Conservation (phyloP, 2,888 invertebrate genomes). For the Deroplatys truncata region DNA sequence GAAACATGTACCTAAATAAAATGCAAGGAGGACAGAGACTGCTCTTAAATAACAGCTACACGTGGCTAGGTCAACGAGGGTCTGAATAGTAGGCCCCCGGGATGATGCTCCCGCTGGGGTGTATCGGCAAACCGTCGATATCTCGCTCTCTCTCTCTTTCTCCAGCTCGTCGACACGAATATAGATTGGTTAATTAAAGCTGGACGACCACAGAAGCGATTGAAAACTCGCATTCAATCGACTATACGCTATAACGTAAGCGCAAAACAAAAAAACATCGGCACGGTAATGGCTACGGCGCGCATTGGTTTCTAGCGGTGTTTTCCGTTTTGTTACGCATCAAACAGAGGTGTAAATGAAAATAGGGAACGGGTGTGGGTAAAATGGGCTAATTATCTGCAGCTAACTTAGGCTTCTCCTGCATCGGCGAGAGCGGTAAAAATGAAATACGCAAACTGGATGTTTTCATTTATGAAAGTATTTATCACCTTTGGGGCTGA, state of each 20-base stretch:
- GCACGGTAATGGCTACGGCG: background rate
- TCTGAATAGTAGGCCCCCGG: background rate
- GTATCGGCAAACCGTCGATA: background rate
- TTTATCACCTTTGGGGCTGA: background rate
- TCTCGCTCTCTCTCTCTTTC: background rate
- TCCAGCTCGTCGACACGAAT: background rate
- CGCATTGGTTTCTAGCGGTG: background rate
- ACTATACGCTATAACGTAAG: background rate
- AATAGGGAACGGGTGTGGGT: background rate
- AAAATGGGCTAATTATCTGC: background rate
- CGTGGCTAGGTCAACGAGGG: background rate
- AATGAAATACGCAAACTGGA: background rate
- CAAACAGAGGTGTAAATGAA: background rate
- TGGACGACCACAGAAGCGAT: background rate
- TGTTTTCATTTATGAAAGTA: background rate
- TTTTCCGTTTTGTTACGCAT: background rate
- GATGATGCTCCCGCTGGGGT: background rate
- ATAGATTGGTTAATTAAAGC: constrained; percentile 24
- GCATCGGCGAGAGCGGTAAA: too few species aligned
- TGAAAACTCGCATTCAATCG: constrained; percentile 1
- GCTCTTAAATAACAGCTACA: background rate
- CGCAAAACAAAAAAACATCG: background rate
- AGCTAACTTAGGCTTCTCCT: background rate
- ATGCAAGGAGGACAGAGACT: background rate
- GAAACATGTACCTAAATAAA: background rate